Percentiles rank a stretch among this genome's conserved stretches.
Evolutionary conservation across 2,797 vertebrate species (phyloP).

Genomic region (Peromyscus melanophrys): DNA sequence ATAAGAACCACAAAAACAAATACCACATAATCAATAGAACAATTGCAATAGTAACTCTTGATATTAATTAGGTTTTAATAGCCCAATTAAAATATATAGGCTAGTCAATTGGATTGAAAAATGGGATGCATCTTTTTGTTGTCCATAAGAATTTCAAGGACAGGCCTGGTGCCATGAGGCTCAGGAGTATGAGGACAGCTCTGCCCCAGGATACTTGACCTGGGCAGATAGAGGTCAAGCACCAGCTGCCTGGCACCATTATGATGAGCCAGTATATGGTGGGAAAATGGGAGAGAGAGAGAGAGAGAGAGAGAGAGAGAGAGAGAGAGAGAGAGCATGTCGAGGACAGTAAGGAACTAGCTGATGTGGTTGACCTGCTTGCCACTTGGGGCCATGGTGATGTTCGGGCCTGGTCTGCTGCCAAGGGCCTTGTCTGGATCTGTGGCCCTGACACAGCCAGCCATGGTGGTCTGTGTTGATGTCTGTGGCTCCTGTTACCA

Average conservation of each 20-base stretch:
- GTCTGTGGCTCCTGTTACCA: neutral
- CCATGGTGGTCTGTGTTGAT: no score
- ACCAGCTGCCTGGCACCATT: neutral
- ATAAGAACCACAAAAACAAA: neutral
- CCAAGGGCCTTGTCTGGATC: no score
- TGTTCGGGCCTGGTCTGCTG: neutral
- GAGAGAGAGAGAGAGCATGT: no score
- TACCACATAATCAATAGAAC: neutral
- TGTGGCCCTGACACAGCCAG: no score
- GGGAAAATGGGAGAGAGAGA: neutral
- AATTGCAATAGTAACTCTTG: neutral
- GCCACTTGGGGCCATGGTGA: neutral
- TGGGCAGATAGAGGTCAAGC: neutral
- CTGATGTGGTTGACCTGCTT: neutral
- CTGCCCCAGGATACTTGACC: neutral
- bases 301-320: neutral
- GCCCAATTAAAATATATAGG: no score
- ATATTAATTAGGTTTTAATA: neutral
- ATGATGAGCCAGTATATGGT: neutral
- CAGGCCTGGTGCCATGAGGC: neutral
- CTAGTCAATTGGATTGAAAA: neutral
- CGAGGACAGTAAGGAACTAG: neutral
- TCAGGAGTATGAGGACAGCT: neutral
- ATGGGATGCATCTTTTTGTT: neutral
- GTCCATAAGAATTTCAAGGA: neutral